Percentiles rank a stretch among this genome's conserved stretches.
Conservation (phyloP, 2,888 invertebrate genomes). For the Tipula helvola region DNA sequence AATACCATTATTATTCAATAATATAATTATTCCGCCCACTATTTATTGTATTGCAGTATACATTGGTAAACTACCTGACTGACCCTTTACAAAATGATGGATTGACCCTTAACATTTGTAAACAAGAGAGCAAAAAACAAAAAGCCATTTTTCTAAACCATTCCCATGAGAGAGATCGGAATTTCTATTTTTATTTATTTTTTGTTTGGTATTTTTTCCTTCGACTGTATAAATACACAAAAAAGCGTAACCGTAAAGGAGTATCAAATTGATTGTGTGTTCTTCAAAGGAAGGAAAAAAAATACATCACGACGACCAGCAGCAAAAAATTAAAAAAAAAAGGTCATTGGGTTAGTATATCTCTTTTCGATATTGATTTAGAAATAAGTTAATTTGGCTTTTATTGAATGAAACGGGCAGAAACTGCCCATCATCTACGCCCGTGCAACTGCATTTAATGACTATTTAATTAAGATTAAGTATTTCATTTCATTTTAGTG, state of each 20-base stretch:
- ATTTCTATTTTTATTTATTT: not conserved
- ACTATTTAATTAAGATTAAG: not conserved
- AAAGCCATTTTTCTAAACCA: not conserved
- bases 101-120: not conserved
- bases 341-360: not conserved
- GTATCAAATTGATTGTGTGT: not conserved
- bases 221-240: not conserved
- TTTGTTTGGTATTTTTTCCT: not conserved
- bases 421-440: not conserved
- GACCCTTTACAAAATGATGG: not conserved
- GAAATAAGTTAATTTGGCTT: not conserved
- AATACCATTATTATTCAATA: not conserved
- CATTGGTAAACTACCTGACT: not conserved
- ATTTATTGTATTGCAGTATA: not conserved
- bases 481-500: not conserved
- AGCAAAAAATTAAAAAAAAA: not conserved
- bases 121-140: not conserved
- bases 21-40: not conserved
- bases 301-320: not conserved
- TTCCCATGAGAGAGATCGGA: not conserved
- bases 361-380: not conserved
- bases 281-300: not conserved
- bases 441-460: not conserved
- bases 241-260: not conserved
- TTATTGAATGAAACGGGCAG: not conserved